These are phyloP conservation scores for Lepidostoma basale DNA, from an alignment of 1,140 invertebrate genomes.

Conservation along the genomic window DNA sequence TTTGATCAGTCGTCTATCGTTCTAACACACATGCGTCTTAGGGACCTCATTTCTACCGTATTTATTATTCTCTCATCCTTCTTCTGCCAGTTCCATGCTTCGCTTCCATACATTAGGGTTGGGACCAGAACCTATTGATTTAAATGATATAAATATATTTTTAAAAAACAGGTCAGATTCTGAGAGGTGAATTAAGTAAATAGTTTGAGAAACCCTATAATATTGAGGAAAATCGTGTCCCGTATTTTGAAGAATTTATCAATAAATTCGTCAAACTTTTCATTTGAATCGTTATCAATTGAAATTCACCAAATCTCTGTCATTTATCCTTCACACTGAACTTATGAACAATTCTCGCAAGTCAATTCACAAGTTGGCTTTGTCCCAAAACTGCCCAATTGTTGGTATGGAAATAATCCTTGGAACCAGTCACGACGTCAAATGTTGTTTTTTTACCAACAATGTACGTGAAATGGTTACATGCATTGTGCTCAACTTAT, in stretches of 20 bases:
- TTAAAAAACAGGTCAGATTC: too few species aligned
- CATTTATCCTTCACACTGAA: slow-evolving; percentile 23
- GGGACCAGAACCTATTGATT: too few species aligned
- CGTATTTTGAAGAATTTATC: neutral
- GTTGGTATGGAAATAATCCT: slow-evolving; percentile 19
- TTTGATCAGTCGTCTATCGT: too few species aligned
- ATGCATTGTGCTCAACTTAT: neutral
- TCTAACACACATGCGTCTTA: too few species aligned
- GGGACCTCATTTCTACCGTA: too few species aligned
- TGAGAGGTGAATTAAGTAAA: too few species aligned
- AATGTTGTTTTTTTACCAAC: neutral
- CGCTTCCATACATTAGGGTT: too few species aligned
- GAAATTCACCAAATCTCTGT: neutral
- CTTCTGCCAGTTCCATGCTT: too few species aligned
- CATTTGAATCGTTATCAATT: neutral
- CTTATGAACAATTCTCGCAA: slow-evolving; percentile 2
- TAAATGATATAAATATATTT: too few species aligned
- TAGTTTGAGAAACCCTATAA: too few species aligned
- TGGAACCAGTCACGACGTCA: slow-evolving; percentile 16
- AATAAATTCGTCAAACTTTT: neutral
- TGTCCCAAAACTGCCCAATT: neutral
- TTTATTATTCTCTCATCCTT: too few species aligned
- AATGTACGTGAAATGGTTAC: slow-evolving; percentile 29
- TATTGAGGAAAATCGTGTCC: neutral
- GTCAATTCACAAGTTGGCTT: neutral